Evolutionary conservation across 1,140 invertebrate genomes (phyloP).

Genomic region (Micrasema longulum): DNA sequence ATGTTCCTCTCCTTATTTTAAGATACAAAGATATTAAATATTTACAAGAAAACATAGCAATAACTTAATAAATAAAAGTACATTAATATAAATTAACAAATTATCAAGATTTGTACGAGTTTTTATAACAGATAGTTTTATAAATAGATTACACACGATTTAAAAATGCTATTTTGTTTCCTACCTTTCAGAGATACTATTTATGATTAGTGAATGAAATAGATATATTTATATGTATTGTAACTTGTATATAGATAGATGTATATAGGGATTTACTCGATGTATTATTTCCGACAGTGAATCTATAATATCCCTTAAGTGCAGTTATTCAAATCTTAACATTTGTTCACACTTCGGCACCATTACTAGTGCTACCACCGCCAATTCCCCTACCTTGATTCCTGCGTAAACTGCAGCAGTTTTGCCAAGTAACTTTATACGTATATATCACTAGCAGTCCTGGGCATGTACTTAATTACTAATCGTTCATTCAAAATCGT

Average conservation of each 20-base stretch:
- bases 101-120: slow-evolving; percentile 67
- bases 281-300: slow-evolving; percentile 50
- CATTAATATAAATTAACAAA: slow-evolving; percentile 56
- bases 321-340: slow-evolving; percentile 71
- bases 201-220: slow-evolving; percentile 67
- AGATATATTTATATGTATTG: slow-evolving; percentile 68
- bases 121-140: slow-evolving; percentile 68
- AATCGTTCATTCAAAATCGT: neutral
- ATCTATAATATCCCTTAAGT: slow-evolving; percentile 60
- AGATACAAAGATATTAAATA: slow-evolving; percentile 66
- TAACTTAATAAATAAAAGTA: slow-evolving; percentile 64
- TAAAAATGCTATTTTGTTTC: slow-evolving; percentile 67
- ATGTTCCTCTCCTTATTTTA: slow-evolving; percentile 71
- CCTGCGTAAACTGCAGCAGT: slow-evolving; percentile 32
- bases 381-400: slow-evolving; percentile 39
- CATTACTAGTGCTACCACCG: slow-evolving; percentile 47
- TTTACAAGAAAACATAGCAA: slow-evolving; percentile 69
- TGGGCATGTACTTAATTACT: neutral
- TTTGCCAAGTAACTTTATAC: neutral
- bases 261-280: slow-evolving; percentile 60
- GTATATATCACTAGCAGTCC: neutral
- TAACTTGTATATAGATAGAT: slow-evolving; percentile 60
- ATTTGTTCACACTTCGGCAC: slow-evolving; percentile 59
- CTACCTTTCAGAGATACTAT: slow-evolving; percentile 70
- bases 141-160: slow-evolving; percentile 67